phyloP scores from a whole-genome alignment of 2,797 vertebrate species.

The Ataeniobius toweri region DNA sequence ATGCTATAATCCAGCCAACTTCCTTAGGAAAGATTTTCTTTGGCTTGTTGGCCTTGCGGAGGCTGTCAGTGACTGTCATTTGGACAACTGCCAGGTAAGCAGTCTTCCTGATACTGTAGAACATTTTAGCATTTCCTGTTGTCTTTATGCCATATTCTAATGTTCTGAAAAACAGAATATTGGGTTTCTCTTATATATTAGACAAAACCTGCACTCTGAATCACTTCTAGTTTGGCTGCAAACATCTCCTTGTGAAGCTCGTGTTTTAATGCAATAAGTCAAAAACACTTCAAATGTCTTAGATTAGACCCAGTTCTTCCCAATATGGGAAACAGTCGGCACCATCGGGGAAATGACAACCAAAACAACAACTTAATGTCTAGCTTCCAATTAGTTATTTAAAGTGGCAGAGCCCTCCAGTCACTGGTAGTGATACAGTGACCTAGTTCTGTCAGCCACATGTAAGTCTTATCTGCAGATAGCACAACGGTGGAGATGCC shows the following conservation, averaged over 20 bases:
- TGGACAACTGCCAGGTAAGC: no score
- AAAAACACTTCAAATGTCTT: not conserved
- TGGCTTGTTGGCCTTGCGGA: no score
- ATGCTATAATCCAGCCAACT: no score
- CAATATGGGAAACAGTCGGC: not conserved
- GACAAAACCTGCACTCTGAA: not conserved
- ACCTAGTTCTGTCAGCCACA: slow-evolving; percentile 62
- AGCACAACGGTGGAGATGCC: slow-evolving; percentile 15
- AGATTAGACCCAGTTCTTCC: not conserved
- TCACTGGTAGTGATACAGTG: slow-evolving; percentile 59
- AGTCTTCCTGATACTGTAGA: no score
- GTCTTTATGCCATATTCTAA: no score
- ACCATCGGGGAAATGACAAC: not conserved
- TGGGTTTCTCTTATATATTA: no score
- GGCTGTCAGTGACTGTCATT: no score
- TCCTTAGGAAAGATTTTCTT: no score
- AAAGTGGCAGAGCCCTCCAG: slow-evolving; percentile 12
- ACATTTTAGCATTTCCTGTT: no score
- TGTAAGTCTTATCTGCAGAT: slow-evolving; percentile 39
- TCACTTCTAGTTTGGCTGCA: not conserved
- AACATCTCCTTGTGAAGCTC: not conserved
- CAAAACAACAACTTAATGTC: not conserved
- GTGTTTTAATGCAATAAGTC: not conserved
- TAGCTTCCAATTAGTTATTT: slow-evolving; percentile 14
- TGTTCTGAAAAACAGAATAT: no score